These are phyloP conservation scores for Acronicta leporina DNA, from an alignment of 2,888 invertebrate species.

Conservation along the genomic window DNA sequence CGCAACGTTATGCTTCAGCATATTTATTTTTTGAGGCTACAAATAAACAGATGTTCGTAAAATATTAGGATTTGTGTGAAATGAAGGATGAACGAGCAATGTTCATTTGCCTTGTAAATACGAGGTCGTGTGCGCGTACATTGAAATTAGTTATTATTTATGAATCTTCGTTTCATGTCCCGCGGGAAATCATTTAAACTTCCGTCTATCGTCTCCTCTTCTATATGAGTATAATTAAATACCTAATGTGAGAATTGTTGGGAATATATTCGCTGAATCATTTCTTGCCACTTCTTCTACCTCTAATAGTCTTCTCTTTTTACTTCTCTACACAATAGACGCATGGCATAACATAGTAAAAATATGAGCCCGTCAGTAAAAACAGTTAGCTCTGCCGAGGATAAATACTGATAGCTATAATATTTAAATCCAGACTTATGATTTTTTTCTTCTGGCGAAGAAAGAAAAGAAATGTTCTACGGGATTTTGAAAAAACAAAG, in stretches of 20 bases:
- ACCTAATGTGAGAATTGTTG: neutral
- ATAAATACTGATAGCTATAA: too few relatives aligned
- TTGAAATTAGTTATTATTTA: slow-evolving; percentile 53
- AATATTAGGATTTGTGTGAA: slow-evolving; percentile 13
- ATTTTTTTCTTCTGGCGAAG: too few relatives aligned
- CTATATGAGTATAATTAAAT: slow-evolving; percentile 5
- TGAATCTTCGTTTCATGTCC: slow-evolving; percentile 34
- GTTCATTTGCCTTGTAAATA: slow-evolving; percentile 42
- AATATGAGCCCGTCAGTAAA: too few relatives aligned
- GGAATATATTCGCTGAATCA: too few relatives aligned
- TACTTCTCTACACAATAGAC: too few relatives aligned
- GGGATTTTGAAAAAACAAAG: too few relatives aligned
- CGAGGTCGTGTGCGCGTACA: slow-evolving; percentile 18
- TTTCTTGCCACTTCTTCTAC: too few relatives aligned
- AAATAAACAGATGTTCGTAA: slow-evolving; percentile 5
- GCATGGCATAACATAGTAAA: too few relatives aligned
- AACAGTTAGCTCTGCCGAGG: too few relatives aligned
- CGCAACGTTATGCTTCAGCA: neutral
- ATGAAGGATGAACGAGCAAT: slow-evolving; percentile 27
- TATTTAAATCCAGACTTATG: too few relatives aligned
- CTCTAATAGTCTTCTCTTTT: too few relatives aligned
- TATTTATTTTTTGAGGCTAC: slow-evolving; percentile 1
- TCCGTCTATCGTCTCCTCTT: slow-evolving; percentile 15
- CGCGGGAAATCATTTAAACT: slow-evolving; percentile 49
- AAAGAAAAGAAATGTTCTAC: too few relatives aligned